A percentile compares a stretch with the other conserved stretches of the same genome.
phyloP scores from a whole-genome alignment of 1,140 invertebrate genomes.

The Oryctes rhinoceros region DNA sequence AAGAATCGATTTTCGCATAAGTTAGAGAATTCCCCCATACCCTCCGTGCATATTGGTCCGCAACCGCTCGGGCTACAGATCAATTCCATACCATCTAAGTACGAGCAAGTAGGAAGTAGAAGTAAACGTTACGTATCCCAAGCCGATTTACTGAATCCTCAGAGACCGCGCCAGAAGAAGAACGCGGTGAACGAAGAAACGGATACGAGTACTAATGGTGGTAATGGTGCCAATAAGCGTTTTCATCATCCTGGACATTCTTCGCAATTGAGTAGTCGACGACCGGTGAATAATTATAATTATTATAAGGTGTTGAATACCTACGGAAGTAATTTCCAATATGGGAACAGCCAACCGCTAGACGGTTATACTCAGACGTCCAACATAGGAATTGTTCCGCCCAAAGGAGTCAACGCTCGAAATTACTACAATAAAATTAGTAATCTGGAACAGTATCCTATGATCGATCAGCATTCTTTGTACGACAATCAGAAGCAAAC shows the following conservation, averaged over 20 bases:
- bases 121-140: neutral
- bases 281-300: neutral
- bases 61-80: neutral
- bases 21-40: neutral
- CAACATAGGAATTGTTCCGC: neutral
- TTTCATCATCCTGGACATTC: constrained; percentile 13
- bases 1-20: neutral
- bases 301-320: neutral
- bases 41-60: neutral
- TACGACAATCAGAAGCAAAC: neutral
- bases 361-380: neutral
- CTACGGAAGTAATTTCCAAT: neutral
- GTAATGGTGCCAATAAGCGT: neutral
- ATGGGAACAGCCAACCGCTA: neutral
- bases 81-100: neutral
- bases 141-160: neutral
- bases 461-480: neutral
- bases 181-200: neutral
- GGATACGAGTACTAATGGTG: neutral
- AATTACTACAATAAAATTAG: neutral
- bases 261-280: neutral
- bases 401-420: neutral
- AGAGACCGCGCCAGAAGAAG: neutral
- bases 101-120: neutral
- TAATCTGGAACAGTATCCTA: neutral